These are phyloP conservation scores for Micrasema minimum DNA, from an alignment of 1,140 invertebrate genomes.

Conservation along the genomic window DNA sequence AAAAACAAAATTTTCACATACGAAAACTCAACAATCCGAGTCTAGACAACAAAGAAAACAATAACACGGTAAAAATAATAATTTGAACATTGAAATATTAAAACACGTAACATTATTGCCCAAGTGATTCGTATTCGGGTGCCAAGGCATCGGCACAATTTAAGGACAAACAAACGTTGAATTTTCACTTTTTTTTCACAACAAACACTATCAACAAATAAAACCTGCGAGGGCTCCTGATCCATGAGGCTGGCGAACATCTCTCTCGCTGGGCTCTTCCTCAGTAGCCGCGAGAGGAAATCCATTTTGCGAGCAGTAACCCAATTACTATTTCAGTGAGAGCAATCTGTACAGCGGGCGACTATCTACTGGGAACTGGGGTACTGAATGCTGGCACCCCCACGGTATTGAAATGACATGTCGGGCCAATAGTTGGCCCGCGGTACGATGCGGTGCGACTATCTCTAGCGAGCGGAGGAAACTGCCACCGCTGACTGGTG, in stretches of 20 bases:
- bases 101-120: too few relatives aligned
- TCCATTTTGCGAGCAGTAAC: slow-evolving; percentile 45
- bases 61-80: too few relatives aligned
- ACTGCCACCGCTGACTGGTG: not conserved
- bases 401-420: not conserved
- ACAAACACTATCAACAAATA: too few relatives aligned
- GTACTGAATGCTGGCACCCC: not conserved
- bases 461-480: not conserved
- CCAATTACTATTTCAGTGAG: slow-evolving; percentile 40
- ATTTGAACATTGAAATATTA: too few relatives aligned
- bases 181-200: too few relatives aligned
- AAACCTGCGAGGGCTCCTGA: slow-evolving; percentile 25
- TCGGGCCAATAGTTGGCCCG: slow-evolving; percentile 1
- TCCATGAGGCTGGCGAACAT: slow-evolving; percentile 44
- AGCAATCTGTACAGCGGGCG: slow-evolving; percentile 6
- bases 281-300: slow-evolving; percentile 49
- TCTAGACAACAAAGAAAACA: too few relatives aligned
- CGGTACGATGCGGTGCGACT: not conserved
- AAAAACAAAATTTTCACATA: slow-evolving; percentile 5
- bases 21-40: too few relatives aligned
- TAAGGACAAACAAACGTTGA: too few relatives aligned
- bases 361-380: slow-evolving; percentile 7
- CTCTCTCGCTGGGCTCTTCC: slow-evolving; percentile 51
- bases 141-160: too few relatives aligned
- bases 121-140: too few relatives aligned